Evolutionary conservation across 2,113 vertebrate genomes (phyloP), one percentile per base, ranked within the genome.

Genomic region (Alligator sinensis): DNA sequence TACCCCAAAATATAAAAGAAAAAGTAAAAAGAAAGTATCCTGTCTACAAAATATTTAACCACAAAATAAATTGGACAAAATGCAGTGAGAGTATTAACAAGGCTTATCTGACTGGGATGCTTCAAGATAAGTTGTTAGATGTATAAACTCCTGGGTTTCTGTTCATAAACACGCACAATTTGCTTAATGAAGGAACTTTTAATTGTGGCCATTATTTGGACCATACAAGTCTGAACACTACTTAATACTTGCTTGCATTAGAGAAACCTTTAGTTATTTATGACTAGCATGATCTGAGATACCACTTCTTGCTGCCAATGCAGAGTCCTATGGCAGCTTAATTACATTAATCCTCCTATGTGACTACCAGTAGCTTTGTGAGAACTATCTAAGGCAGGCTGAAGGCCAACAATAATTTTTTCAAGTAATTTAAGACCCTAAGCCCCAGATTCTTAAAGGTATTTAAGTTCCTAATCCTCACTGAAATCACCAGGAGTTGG

Each of bases 21-120:
- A 96, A 74, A 95, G 92, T 91, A 75, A 93, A 28, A 96, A 95
- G 15, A 94, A 97, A 3, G 98, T 98, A 17, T 98, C 21, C 68
- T 98, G 94, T 97, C 97, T 22, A 97, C 97, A 3, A 98, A 54
- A 82, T 38, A 28, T 86, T 77, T 91, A 94, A 97, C 97, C 97
- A 98, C 22, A 98, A 89, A 47, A 97, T 97, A 97, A 92, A 16
- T n/a, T 24, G 60, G 62, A 61, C 2, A 11, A 80, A 80, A 60
- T 22, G 24, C 59, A 6, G 2, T 38, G 19, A 74, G 70, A 74
- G 70, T 13, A 34, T 47, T 64, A 93, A 81, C 57, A 87, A 1
- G 70, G 63, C 5, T 4, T 12, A 59, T 74, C 11, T 24, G 75
- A 77, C 82, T 47, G 13, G 2, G 17, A n/a, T 18, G 28, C 38